phyloP scores from a whole-genome alignment of 2,888 invertebrate genomes.

The Drosophila pseudotalamancana region DNA sequence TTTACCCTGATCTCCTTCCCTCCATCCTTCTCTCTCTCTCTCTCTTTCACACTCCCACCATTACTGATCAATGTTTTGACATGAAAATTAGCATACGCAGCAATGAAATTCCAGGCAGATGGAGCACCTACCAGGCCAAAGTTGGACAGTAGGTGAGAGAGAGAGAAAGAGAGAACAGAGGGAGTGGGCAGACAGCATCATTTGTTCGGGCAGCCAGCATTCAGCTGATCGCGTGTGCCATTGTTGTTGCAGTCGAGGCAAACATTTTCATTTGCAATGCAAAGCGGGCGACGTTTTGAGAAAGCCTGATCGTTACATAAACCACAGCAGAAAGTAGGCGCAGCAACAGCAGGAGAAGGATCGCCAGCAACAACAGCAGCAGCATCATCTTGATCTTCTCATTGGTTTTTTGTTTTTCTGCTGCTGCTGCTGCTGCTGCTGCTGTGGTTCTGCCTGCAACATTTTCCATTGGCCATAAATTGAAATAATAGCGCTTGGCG shows the following conservation, averaged over 20 bases:
- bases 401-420: conserved; percentile 25
- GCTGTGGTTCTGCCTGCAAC: conserved; percentile 15
- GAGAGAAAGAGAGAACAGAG: neutral
- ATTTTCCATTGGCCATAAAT: conserved; percentile 68
- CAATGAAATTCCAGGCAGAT: conserved; percentile 13
- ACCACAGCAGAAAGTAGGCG: conserved; percentile 60
- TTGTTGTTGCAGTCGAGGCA: conserved; percentile 30
- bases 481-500: conserved; percentile 62
- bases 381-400: conserved; percentile 61
- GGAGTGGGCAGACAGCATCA: neutral
- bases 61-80: conserved; percentile 73
- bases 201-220: conserved; percentile 27
- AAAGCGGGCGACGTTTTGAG: conserved; percentile 50
- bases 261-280: conserved; percentile 64
- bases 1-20: too few relatives aligned
- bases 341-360: conserved; percentile 34
- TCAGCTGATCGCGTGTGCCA: conserved; percentile 49
- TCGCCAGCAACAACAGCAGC: conserved; percentile 4
- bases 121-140: neutral
- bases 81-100: conserved; percentile 75
- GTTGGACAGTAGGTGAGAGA: neutral
- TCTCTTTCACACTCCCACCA: neutral
- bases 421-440: neutral
- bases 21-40: neutral
- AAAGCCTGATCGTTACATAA: conserved; percentile 72